phyloP scores from a whole-genome alignment of 1,140 invertebrate genomes.

The Centruroides vittatus region DNA sequence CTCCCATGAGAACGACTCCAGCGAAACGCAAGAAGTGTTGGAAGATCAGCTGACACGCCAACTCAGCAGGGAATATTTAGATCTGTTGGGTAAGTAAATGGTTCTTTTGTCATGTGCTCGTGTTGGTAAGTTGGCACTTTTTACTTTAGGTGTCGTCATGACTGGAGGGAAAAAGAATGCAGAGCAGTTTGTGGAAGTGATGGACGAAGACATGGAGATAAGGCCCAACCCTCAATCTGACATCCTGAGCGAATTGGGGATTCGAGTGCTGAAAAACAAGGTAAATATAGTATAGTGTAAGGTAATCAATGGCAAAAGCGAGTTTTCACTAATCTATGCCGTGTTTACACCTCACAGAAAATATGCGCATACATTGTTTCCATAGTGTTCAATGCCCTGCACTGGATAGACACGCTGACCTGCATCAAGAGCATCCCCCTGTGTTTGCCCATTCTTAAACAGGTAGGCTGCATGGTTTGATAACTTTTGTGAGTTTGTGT shows the following conservation, averaged over 20 bases:
- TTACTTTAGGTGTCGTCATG: constrained; percentile 36
- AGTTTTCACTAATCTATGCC: too few species aligned
- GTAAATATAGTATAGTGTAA: constrained; percentile 43
- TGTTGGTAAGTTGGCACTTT: too few species aligned
- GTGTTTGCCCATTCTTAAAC: constrained; percentile 41
- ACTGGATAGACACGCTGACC: constrained; percentile 67
- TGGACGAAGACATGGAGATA: constrained; percentile 14
- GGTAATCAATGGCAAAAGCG: constrained; percentile 21
- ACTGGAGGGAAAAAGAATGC: constrained; percentile 34
- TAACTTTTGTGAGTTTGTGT: too few species aligned
- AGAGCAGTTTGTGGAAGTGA: constrained; percentile 6
- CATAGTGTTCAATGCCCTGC: constrained; percentile 45
- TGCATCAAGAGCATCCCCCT: constrained; percentile 58
- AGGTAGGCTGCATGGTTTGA: constrained; percentile 15
- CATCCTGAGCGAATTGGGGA: constrained; percentile 55
- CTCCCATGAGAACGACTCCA: constrained; percentile 46
- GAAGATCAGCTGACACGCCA: constrained; percentile 75
- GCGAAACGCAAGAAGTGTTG: constrained; percentile 66
- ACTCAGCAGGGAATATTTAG: constrained; percentile 72
- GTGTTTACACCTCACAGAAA: constrained; percentile 17
- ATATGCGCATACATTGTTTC: constrained; percentile 25
- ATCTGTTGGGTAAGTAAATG: constrained; percentile 40
- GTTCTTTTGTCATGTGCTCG: too few species aligned
- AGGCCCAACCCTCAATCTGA: constrained; percentile 19
- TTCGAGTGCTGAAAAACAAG: constrained; percentile 5